These are phyloP conservation scores for Hydroisotoma schaefferi DNA, from an alignment of 2,888 invertebrate species.

Conservation along the genomic window DNA sequence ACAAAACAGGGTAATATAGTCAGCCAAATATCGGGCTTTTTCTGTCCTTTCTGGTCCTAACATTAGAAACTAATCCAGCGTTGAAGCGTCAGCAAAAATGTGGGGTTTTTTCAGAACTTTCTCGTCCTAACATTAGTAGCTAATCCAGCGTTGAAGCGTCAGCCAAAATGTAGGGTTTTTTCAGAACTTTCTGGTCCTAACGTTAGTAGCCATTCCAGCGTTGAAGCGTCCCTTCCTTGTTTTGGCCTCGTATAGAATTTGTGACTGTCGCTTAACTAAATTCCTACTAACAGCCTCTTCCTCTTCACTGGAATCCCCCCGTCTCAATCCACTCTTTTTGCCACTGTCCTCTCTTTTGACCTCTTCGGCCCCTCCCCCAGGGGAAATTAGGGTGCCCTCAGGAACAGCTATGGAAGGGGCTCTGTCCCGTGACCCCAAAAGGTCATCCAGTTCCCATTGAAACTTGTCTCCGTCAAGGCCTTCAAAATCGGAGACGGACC, in stretches of 20 bases:
- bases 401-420: constrained; percentile 6
- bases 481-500: constrained; percentile 5
- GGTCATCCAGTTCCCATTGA: neutral
- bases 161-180: too few species aligned
- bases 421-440: neutral
- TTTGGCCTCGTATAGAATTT: constrained; percentile 45
- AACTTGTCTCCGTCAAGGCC: neutral
- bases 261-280: constrained; percentile 45
- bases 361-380: neutral
- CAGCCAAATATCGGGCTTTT: too few species aligned
- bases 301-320: constrained; percentile 46
- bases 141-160: too few species aligned
- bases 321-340: constrained; percentile 5
- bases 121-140: too few species aligned
- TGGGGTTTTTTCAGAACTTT: too few species aligned
- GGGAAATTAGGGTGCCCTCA: neutral
- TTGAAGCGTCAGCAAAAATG: too few species aligned
- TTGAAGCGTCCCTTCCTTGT: constrained; percentile 46
- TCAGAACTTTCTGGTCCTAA: constrained; percentile 26
- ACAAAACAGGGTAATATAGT: too few species aligned
- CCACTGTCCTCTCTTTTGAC: constrained; percentile 10
- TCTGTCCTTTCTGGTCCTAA: too few species aligned
- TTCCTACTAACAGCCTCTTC: constrained; percentile 46
- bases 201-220: constrained; percentile 26
- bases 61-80: too few species aligned